Evolutionary conservation across 2,888 invertebrate species (phyloP), one percentile per base, ranked within the genome.

Genomic region (Drosophila neotestacea): DNA sequence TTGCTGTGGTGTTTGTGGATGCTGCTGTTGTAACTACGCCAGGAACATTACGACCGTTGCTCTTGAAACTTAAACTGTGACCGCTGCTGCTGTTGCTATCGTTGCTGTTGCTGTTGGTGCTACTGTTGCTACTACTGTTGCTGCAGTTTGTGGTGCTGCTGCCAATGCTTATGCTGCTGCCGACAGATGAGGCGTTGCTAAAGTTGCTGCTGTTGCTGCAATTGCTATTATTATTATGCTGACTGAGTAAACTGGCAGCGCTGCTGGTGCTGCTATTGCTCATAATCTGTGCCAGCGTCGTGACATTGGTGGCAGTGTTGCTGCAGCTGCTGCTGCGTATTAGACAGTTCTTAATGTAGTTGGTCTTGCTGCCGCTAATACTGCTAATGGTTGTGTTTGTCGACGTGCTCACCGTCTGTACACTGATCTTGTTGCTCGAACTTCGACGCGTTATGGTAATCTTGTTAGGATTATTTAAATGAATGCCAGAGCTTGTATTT

Each of bases 281-380:
- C 90, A 90, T 88, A 82, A 90, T 90, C 88, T 90, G 90, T 48
- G 90, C 90, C 85, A 90, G 52, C 16, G 90, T 91, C 32, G 90
- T 90, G 77, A 90, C 90, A 83, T 90, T 91, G 73, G 85, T 91
- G 55, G 87, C 90, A 47, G 89, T 91, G 81, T 90, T 91, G 82
- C 91, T 90, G 81, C 90, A 91, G 77, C 91, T 90, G 81, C 90
- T 90, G 77, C 91, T 90, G 66, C 90, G 87, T 71, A 91, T 91
- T 13, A 91, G 78, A 71, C 91, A 91, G 79, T 91, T 91, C 68
- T 90, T 91, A 16, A 90, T 91, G 69, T 91, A 91, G 76, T 89
- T 90, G 28, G 80, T 89, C 67, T 91, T 85, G 56, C 58, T 68
- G 48, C 73, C 63, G 28, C 55, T 70, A 52, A 69, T 77, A 63